Evolutionary conservation across 2,888 invertebrate species (phyloP).

Genomic region (Hofmannophila pseudospretella): DNA sequence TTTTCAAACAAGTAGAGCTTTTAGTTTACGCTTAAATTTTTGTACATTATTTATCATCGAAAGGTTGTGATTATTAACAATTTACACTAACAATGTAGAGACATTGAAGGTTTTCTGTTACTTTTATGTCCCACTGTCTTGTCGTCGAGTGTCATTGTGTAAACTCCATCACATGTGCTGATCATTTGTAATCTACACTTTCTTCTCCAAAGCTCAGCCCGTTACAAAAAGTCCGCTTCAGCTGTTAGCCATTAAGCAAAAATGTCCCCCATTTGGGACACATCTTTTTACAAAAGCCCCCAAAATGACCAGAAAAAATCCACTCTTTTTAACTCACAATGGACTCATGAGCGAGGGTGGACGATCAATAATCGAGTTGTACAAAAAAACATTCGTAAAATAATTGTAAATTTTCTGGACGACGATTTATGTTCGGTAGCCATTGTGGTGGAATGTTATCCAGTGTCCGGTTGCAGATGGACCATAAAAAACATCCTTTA

Average conservation of each 20-base stretch:
- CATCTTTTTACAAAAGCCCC: constrained; percentile 68
- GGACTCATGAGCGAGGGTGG: constrained; percentile 66
- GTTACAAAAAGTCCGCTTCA: constrained; percentile 37
- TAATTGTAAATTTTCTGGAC: constrained; percentile 68
- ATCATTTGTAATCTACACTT: constrained; percentile 45
- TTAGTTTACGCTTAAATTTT: no score
- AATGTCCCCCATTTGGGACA: constrained; percentile 58
- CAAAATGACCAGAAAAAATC: constrained; percentile 71
- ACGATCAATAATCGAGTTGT: constrained; percentile 59
- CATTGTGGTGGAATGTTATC: constrained; percentile 59
- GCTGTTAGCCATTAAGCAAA: constrained; percentile 62
- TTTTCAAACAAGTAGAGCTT: no score
- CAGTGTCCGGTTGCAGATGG: constrained; percentile 72
- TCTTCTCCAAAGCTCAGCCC: constrained; percentile 26
- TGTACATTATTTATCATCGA: no score
- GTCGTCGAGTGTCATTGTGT: neutral
- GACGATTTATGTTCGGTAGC: constrained; percentile 71
- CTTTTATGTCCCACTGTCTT: no score
- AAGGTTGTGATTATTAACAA: no score
- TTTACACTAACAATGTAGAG: no score
- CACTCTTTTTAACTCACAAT: constrained; percentile 65
- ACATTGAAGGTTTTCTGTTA: no score
- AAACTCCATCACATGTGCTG: constrained; percentile 3
- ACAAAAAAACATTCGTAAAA: constrained; percentile 58
- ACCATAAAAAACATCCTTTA: constrained; percentile 38